Conservation (phyloP, 2,113 vertebrate genomes). For the Perognathus longimembris region DNA sequence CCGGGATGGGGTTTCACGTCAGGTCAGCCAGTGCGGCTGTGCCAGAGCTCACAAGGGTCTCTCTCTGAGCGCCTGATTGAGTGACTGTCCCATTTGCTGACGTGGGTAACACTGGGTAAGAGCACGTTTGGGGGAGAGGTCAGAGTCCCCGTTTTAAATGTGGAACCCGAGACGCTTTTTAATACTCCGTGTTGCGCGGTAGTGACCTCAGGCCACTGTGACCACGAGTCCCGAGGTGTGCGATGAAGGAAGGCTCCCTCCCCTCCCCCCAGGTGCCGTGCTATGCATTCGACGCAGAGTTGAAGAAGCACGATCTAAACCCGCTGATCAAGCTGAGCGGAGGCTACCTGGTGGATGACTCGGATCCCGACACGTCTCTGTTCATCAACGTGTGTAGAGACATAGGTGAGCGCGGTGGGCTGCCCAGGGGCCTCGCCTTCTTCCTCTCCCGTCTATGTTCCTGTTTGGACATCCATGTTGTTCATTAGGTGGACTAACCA, state of each 20-base stretch:
- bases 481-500: too few relatives aligned
- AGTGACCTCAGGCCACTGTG: fast-evolving
- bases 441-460: background rate
- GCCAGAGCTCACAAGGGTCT: background rate
- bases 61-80: background rate
- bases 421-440: background rate
- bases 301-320: constrained; percentile 94
- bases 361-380: constrained; percentile 89
- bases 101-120: background rate
- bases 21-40: background rate
- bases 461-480: fast-evolving
- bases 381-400: constrained; percentile 97
- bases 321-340: constrained; percentile 92
- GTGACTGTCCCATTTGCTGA: background rate
- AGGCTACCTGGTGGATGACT: constrained; percentile 94
- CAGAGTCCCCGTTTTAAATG: background rate
- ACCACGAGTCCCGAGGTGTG: fast-evolving
- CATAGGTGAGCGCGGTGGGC: constrained; percentile 86
- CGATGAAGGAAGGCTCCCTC: too few relatives aligned
- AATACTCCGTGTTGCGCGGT: fast-evolving
- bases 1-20: too few relatives aligned
- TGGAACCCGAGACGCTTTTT: background rate
- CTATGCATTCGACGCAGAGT: constrained; percentile 90
- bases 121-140: background rate
- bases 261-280: constrained; percentile 91